phyloP scores from a whole-genome alignment of 2,797 vertebrate genomes.

The Enteromius trimaculatus region DNA sequence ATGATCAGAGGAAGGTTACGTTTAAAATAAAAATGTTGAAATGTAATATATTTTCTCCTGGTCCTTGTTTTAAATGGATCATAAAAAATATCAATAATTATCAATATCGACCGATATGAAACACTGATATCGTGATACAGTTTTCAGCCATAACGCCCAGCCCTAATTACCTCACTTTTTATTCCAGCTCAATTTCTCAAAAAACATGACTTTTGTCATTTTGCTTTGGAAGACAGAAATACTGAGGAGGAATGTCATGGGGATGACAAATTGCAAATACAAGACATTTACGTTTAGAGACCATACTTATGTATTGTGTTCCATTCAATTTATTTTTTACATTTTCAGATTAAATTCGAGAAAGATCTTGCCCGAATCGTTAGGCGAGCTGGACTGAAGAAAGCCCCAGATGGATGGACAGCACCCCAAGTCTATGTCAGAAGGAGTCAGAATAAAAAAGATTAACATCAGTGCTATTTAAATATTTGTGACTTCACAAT shows the following conservation, averaged over 20 bases:
- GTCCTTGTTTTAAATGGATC: no score
- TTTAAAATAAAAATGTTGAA: no score
- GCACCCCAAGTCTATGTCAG: slow-evolving; percentile 87
- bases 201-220: background rate
- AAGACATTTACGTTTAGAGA: background rate
- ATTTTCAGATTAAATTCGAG: slow-evolving; percentile 84
- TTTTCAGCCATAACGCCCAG: no score
- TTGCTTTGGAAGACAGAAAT: no score
- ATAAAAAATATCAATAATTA: no score
- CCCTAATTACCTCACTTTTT: background rate
- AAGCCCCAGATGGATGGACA: slow-evolving; percentile 84
- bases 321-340: background rate
- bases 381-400: slow-evolving; percentile 86
- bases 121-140: no score
- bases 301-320: background rate
- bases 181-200: background rate
- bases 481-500: slow-evolving; percentile 3
- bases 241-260: no score
- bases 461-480: slow-evolving; percentile 29
- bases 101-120: no score
- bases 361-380: slow-evolving; percentile 84
- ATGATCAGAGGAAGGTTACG: no score
- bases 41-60: no score
- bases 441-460: slow-evolving; percentile 63
- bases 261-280: background rate